Evolutionary conservation across 2,113 vertebrate genomes (phyloP).

Genomic region (Procapra przewalskii): DNA sequence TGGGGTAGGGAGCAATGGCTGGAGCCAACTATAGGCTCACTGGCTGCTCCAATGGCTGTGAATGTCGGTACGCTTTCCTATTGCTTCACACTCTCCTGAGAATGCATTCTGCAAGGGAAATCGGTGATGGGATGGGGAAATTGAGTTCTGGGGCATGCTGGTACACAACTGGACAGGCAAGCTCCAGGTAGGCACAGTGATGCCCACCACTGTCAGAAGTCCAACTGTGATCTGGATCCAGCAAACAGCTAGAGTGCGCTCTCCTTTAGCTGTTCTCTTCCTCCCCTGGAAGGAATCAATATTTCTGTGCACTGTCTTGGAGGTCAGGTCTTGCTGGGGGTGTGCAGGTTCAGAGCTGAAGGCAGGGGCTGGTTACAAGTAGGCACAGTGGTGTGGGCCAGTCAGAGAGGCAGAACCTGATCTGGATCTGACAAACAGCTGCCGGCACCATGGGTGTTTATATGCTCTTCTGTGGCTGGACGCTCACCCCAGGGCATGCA

Average conservation of each 20-base stretch:
- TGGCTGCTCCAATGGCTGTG: too few species aligned
- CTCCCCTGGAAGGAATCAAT: too few species aligned
- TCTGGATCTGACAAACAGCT: neutral
- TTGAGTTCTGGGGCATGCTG: neutral
- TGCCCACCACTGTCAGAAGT: neutral
- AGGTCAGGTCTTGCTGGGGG: neutral
- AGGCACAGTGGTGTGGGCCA: rapidly evolving
- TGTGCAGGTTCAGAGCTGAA: neutral
- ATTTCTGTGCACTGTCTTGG: too few species aligned
- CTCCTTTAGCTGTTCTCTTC: neutral
- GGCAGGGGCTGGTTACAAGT: neutral
- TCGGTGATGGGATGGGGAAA: neutral
- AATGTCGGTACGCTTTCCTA: neutral
- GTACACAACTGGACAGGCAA: neutral
- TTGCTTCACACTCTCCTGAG: neutral
- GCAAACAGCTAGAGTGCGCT: neutral
- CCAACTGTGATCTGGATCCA: neutral
- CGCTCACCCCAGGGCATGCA: neutral
- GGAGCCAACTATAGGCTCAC: neutral
- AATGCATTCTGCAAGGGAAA: neutral
- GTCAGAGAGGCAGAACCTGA: neutral
- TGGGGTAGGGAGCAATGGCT: neutral
- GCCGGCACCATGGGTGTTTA: neutral
- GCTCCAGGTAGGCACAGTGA: neutral
- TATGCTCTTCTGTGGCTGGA: neutral